Evolutionary conservation across 2,113 vertebrate genomes (phyloP).

Genomic region (Entosphenus tridentatus): DNA sequence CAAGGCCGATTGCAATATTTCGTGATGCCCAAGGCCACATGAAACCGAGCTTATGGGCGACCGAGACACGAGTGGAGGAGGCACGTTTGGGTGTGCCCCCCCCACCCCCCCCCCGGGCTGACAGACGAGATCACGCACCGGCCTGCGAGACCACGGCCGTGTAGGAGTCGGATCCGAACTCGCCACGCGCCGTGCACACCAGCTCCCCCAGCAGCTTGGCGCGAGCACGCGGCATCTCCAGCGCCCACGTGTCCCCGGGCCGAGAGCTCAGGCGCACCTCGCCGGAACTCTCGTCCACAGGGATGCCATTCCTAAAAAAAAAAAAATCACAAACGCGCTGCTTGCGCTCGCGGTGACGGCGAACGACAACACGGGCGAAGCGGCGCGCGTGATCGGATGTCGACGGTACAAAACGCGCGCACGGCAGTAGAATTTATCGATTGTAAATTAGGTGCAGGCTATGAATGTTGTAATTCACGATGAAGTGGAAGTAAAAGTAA

Average conservation of each 20-base stretch:
- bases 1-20: background rate
- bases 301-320: slow-evolving; percentile 27
- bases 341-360: background rate
- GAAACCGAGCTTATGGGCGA: background rate
- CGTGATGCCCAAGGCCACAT: background rate
- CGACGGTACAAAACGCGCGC: too few species aligned
- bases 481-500: background rate
- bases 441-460: background rate
- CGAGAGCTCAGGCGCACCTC: slow-evolving; percentile 52
- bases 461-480: background rate
- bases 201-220: slow-evolving; percentile 36
- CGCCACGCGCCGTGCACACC: slow-evolving; percentile 47
- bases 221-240: slow-evolving; percentile 38
- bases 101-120: background rate
- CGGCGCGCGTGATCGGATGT: too few species aligned
- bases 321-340: background rate
- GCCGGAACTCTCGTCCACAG: slow-evolving; percentile 29
- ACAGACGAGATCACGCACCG: slow-evolving; percentile 23
- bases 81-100: background rate
- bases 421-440: too few species aligned
- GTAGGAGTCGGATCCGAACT: slow-evolving; percentile 43
- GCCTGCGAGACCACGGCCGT: slow-evolving; percentile 40
- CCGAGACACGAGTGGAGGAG: accelerated
- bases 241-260: slow-evolving; percentile 60
- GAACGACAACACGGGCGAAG: too few species aligned